A percentile compares a stretch with the other conserved stretches of the same genome.
Conservation (phyloP, 2,113 vertebrate species). For the Mormyrus iriodes region DNA sequence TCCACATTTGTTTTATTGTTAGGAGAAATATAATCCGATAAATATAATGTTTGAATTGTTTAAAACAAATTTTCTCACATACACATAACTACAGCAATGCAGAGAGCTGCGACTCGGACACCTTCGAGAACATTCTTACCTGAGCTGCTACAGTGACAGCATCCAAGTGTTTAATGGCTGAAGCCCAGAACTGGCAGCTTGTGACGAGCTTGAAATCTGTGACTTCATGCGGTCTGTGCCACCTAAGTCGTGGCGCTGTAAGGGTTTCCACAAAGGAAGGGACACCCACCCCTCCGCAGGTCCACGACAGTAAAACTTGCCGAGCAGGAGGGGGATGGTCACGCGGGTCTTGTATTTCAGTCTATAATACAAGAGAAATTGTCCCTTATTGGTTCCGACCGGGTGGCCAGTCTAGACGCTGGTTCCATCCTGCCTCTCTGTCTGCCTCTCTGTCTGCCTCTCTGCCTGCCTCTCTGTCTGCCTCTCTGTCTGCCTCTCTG, state of each 20-base stretch:
- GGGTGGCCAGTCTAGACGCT: not conserved
- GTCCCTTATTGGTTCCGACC: not conserved
- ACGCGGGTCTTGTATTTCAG: too few relatives aligned
- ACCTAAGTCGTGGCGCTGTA: not conserved
- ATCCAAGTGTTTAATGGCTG: not conserved
- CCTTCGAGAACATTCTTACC: not conserved
- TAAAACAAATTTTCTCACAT: not conserved
- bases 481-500: not conserved
- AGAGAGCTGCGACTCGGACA: not conserved
- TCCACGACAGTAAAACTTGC: too few relatives aligned
- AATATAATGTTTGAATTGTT: not conserved
- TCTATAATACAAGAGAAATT: not conserved
- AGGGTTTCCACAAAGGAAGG: not conserved
- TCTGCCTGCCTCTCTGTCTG: not conserved
- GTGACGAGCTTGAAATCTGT: not conserved
- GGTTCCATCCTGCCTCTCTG: not conserved
- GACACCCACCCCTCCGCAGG: too few relatives aligned
- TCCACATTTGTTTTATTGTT: not conserved
- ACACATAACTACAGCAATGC: not conserved
- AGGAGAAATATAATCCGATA: not conserved
- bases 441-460: not conserved
- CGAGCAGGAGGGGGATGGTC: too few relatives aligned
- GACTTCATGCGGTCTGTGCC: not conserved
- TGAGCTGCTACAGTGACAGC: not conserved
- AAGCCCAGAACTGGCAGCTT: not conserved